phyloP scores from a whole-genome alignment of 2,888 invertebrate genomes.

The Agrilus cyanescens region DNA sequence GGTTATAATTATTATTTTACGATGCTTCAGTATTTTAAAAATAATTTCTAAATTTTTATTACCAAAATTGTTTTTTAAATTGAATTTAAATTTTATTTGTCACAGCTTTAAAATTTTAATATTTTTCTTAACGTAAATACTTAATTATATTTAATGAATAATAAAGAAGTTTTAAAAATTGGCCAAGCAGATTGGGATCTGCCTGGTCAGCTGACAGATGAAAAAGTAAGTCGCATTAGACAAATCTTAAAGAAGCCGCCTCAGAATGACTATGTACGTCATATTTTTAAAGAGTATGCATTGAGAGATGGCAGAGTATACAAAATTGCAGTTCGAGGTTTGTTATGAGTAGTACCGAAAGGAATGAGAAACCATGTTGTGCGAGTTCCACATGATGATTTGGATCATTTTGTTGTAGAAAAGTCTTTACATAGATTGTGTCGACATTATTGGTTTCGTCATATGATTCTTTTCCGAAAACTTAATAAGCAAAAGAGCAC shows the following conservation, averaged over 20 bases:
- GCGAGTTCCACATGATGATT: slow-evolving; percentile 7
- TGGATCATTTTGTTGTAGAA: slow-evolving; percentile 9
- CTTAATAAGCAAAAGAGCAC: background rate
- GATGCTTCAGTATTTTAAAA: too few species aligned
- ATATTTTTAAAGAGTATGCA: slow-evolving; percentile 4
- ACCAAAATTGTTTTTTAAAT: too few species aligned
- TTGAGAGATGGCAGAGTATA: slow-evolving; percentile 4
- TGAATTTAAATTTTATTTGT: too few species aligned
- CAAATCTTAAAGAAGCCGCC: background rate
- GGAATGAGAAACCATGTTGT: too few species aligned
- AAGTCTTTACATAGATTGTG: background rate
- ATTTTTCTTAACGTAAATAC: too few species aligned
- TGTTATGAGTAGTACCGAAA: slow-evolving; percentile 12
- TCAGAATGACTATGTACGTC: background rate
- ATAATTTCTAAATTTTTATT: too few species aligned
- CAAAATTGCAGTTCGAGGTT: background rate
- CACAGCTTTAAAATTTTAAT: too few species aligned
- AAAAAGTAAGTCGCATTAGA: slow-evolving; percentile 2
- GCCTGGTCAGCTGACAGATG: slow-evolving; percentile 6
- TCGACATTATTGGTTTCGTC: slow-evolving; percentile 4
- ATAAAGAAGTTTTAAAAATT: background rate
- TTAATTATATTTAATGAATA: too few species aligned
- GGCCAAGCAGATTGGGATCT: background rate
- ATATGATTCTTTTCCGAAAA: background rate
- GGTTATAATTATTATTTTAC: too few species aligned